Conservation (phyloP, 2,888 invertebrate genomes). For the Patella pellucida region DNA sequence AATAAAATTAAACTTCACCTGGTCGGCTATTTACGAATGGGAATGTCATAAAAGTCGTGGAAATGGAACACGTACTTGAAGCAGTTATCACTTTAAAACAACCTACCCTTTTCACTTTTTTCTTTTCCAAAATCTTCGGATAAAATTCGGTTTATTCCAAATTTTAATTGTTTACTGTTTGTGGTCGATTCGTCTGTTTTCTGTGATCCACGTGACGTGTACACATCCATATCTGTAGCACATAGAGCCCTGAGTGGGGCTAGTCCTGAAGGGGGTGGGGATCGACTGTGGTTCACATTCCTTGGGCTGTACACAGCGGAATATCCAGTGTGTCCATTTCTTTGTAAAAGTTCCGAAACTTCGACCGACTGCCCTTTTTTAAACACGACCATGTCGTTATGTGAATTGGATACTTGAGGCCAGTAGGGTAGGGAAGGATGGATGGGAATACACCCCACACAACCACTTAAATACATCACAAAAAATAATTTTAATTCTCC, state of each 20-base stretch:
- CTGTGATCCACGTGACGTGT: constrained; percentile 31
- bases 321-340: constrained; percentile 9
- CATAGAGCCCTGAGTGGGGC: constrained; percentile 59
- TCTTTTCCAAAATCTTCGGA: constrained; percentile 52
- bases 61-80: too few species aligned
- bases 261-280: constrained; percentile 45
- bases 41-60: too few species aligned
- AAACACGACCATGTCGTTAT: constrained; percentile 6
- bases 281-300: background rate
- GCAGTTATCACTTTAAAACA: background rate
- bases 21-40: too few species aligned
- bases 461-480: constrained; percentile 24
- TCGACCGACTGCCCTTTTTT: constrained; percentile 23
- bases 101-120: constrained; percentile 35
- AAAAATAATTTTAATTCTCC: too few species aligned
- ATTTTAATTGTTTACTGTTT: constrained; percentile 40
- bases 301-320: background rate
- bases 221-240: constrained; percentile 44
- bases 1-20: too few species aligned
- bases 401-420: constrained; percentile 13
- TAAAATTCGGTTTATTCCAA: constrained; percentile 55
- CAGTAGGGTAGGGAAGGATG: constrained; percentile 7
- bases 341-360: constrained; percentile 21
- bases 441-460: constrained; percentile 19
- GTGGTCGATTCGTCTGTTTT: constrained; percentile 14